A percentile compares a stretch with the other conserved stretches of the same genome.
Evolutionary conservation across 2,113 vertebrate species (phyloP).

Genomic region (Otolemur garnettii): DNA sequence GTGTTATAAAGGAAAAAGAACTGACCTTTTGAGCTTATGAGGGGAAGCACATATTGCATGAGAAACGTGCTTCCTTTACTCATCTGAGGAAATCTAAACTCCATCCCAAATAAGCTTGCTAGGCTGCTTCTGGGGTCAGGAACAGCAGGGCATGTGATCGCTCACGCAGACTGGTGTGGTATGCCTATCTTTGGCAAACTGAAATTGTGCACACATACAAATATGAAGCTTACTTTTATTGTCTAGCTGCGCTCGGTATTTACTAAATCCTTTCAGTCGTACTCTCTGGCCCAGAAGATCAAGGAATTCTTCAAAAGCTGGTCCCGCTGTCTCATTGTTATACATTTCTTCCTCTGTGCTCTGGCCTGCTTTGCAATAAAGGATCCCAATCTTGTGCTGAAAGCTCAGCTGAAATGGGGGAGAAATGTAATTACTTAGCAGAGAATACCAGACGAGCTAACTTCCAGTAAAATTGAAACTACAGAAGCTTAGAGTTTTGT

Average conservation of each 20-base stretch:
- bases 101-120: neutral
- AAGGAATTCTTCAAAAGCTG: conserved; percentile 97
- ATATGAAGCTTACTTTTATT: conserved; percentile 95
- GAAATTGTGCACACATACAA: neutral
- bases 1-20: neutral
- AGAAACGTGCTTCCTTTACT: neutral
- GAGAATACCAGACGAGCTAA: neutral
- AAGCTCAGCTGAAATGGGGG: conserved; percentile 95
- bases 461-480: neutral
- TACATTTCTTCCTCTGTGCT: conserved; percentile 99
- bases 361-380: conserved; percentile 98
- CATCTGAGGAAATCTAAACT: neutral
- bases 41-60: neutral
- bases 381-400: conserved; percentile 98
- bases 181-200: neutral
- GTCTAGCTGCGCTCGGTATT: conserved; percentile 98
- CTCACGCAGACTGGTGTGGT: neutral
- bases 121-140: neutral
- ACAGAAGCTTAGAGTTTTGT: neutral
- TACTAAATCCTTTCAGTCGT: conserved; percentile 96
- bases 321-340: conserved; percentile 96
- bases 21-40: neutral
- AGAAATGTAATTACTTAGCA: conserved; percentile 42
- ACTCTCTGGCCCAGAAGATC: conserved; percentile 98
- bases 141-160: neutral